Evolutionary conservation across 2,888 invertebrate genomes (phyloP).

Genomic region (Chrysina gloriosa): DNA sequence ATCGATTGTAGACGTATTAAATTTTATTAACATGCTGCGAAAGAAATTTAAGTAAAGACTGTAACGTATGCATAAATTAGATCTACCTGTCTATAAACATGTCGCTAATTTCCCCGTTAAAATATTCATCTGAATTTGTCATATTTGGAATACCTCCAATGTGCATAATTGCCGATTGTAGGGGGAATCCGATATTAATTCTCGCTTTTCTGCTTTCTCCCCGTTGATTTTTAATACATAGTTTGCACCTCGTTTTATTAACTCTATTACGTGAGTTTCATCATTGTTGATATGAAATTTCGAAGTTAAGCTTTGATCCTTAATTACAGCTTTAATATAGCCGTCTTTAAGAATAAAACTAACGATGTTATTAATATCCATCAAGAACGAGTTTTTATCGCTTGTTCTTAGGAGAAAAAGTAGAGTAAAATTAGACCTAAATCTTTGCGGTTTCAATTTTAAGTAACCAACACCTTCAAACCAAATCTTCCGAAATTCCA

Average conservation of each 20-base stretch:
- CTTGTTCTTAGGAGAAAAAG: conserved; percentile 46
- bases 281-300: conserved; percentile 45
- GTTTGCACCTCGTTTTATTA: conserved; percentile 31
- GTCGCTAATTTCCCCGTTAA: conserved; percentile 84
- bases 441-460: conserved; percentile 69
- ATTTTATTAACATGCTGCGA: conserved; percentile 70
- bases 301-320: conserved; percentile 33
- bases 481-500: conserved; percentile 72
- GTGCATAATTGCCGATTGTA: conserved; percentile 1
- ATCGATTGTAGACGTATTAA: conserved; percentile 70
- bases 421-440: conserved; percentile 40
- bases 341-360: conserved; percentile 40
- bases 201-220: conserved; percentile 14
- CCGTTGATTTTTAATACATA: conserved; percentile 31
- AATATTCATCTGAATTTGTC: conserved; percentile 7
- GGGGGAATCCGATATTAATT: not conserved
- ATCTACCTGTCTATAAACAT: conserved; percentile 83
- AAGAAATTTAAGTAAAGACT: conserved; percentile 37
- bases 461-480: conserved; percentile 85
- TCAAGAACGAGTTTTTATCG: conserved; percentile 43
- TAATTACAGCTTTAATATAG: conserved; percentile 38
- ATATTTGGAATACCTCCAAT: conserved; percentile 37
- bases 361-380: conserved; percentile 36
- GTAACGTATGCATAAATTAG: not conserved
- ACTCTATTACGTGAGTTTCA: conserved; percentile 47